Evolutionary conservation across 1,140 invertebrate species (phyloP).

Genomic region (Protaetia brevitarsis): DNA sequence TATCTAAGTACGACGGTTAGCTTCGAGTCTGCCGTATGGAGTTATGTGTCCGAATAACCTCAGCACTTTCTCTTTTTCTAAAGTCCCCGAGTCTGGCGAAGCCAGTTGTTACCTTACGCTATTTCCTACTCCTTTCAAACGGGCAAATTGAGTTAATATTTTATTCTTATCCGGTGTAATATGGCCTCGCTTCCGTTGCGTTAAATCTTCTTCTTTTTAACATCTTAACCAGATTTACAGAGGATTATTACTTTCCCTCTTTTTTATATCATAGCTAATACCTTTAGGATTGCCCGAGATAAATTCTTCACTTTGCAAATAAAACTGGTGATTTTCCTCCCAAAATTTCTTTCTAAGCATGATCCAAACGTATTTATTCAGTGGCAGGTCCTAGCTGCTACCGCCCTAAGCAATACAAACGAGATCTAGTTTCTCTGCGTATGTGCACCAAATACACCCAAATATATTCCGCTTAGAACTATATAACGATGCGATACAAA

Average conservation of each 20-base stretch:
- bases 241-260: slow-evolving; percentile 9
- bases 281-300: background rate
- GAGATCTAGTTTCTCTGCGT: too few relatives aligned
- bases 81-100: too few relatives aligned
- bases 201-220: slow-evolving; percentile 8
- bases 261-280: background rate
- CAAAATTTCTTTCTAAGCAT: too few relatives aligned
- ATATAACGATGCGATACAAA: too few relatives aligned
- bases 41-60: slow-evolving; percentile 12
- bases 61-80: slow-evolving; percentile 12
- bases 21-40: background rate
- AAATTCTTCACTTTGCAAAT: slow-evolving; percentile 6
- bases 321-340: slow-evolving; percentile 1
- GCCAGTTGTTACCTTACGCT: too few relatives aligned
- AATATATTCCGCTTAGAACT: too few relatives aligned
- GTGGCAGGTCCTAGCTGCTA: too few relatives aligned
- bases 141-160: slow-evolving; percentile 16
- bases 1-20: slow-evolving; percentile 11
- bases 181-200: background rate
- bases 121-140: slow-evolving; percentile 1
- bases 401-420: too few relatives aligned
- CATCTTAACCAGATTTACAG: slow-evolving; percentile 15
- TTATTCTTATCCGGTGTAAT: slow-evolving; percentile 18
- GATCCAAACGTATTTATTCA: too few relatives aligned
- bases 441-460: too few relatives aligned